Evolutionary conservation across 1,140 invertebrate species (phyloP), one percentile per base, ranked within the genome.

Genomic region (Cataglyphis hispanica): DNA sequence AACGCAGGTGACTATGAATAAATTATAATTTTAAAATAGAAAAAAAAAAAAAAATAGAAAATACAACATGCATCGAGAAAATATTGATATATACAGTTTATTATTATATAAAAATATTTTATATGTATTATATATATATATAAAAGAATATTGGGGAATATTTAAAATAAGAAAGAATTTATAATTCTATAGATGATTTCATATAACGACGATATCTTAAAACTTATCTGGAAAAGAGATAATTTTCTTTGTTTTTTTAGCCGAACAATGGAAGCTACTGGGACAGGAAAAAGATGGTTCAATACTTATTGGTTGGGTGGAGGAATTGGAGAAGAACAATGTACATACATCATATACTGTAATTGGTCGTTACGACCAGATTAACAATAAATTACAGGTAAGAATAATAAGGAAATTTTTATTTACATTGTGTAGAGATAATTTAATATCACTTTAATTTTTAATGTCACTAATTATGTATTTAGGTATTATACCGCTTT

Each of bases 271-370:
- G 97, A 96, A 97, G 60, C 95, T 97, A 76, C 93, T 98, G 78
- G 97, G 97, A 0, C 97, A 97, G 94, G 97, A 98, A 90, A 97
- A 96, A 93, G 96, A 97, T 93, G 97, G 96, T 2, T 96, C 96
- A 6, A 93, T 97, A 88, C 88, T 97, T 19, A 95, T 97, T n/a
- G 96, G 96, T 22, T 97, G 97, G 97, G 93, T 96, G 72, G 96
- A 97, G 77, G 96, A 96, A 88, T 93, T 92, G 34, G 88, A 93
- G 31, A 91, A 93, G 25, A 90, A 92, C 11, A 88, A 93, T 56
- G 69, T 90, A 85, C 84, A 91, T 84, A 53, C 67, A 19, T 89
- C 86, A 1, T 91, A 89, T 87, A 94, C 94, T 50, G 92, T 94
- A 19, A 91, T 95, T 86, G 95, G 95, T 46, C 89, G 89, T 81